Base-by-base conservation (phyloP, 2,113 vertebrate species). In the Ctenomys sociabilis region DNA sequence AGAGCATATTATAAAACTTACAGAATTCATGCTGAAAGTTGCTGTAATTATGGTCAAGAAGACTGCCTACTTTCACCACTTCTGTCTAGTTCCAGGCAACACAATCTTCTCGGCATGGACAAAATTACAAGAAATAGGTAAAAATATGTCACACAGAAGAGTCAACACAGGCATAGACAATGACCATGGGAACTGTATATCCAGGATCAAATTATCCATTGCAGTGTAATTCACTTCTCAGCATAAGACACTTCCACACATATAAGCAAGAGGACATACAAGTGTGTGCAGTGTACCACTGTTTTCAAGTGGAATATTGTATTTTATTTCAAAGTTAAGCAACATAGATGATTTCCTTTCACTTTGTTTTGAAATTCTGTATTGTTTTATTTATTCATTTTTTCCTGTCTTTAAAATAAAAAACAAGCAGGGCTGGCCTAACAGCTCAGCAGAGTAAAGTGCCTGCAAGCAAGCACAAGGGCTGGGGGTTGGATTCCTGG, bases 281-380 rank as follows among this genome's bases (percentile, higher is more conserved):
- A 59, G 1, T 30, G 8, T 86, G 19, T 80, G 12, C 14, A 61
- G 57, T 95, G 22, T 21, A 61, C 54, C 3, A 11, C 40, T 57
- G 72, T 90, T 85, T 72, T 57, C 3, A 89, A 93, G n/a, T 89
- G 85, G 95, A 87, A 85, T 77, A 66, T 45, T 77, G n/a, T 3
- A 64, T 93, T 45, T 1, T 43, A 82, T 57, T 80, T 63, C 88
- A 87, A 77, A 85, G 10, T 61, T 90, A 9, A 88, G 85, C 59
- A 78, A 52, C 85, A 80, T 21, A 3, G 9, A 82, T 37, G 26
- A 24, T 61, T 61, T 61, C 59, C 59, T 61, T 24, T 61, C 59
- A 26, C 22, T 7, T 59, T 61, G 59, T 61, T 61, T 61, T 61
- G 22, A 61, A 61, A 61, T 61, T 61, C 22, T 8, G 22, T 61